Base-by-base conservation (phyloP, 2,888 invertebrate species). In the Scaptomyza cyrtandrae region DNA sequence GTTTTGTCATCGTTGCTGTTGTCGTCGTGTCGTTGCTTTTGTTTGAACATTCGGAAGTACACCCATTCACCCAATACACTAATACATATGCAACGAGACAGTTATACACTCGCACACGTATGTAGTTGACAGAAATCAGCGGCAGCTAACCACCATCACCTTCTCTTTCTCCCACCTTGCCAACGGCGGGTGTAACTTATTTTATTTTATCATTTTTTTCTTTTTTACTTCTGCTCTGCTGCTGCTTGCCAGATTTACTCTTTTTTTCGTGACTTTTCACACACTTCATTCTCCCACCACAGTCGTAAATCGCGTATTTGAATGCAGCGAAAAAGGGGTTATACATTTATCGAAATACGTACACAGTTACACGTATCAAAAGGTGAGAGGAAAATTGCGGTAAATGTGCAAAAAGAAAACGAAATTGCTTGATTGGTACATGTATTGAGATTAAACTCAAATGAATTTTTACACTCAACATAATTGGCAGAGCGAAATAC, bases 1-100 rank as follows among this genome's bases (percentile, higher is more conserved):
- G 69, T 70, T 76, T 64, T 77, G 64, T 69, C 76, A 66, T 45
- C 67, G 74, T 43, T 68, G 37, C 7, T 39, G 52, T 60, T 44
- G 44, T 19, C n/a, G 16, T 41, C 44, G 44, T 44, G 59, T 48
- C 66, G 56, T 72, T 64, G 75, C 72, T 86, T 83, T 84, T 86
- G 81, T 79, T 81, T 75, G 75, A 69, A 66, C 80, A 80, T 78
- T 84, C 86, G 80, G 78, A 79, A 79, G 79, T 72, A 70, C 56
- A 58, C 43, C 63, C 66, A 63, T n/a, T 49, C 35, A 57, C 53
- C 44, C 44, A 44, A 61, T 49, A 53, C 37, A 61, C 57, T 29
- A 41, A 68, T 14, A 60, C 29, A 46, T 35, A 60, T 43, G 64
- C 58, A 61, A 29, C 7, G 49, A 60, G 54, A 63, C 61, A 72